phyloP scores from a whole-genome alignment of 1,140 invertebrate genomes.

The Nebria ingens region DNA sequence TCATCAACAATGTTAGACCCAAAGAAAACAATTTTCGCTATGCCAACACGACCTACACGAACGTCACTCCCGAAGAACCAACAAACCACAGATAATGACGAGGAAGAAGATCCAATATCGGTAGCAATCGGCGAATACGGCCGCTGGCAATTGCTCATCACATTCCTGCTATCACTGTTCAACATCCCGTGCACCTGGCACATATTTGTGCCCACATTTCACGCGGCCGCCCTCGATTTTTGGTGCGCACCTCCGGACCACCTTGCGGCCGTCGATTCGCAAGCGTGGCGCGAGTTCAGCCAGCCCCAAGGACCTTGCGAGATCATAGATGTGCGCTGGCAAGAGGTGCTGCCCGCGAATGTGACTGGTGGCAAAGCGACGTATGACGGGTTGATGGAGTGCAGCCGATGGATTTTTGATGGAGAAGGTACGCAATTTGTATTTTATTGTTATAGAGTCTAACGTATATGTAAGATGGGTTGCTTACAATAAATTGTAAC shows the following conservation, averaged over 20 bases:
- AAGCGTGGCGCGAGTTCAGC: constrained; percentile 49
- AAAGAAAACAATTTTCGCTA: not conserved
- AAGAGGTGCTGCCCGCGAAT: constrained; percentile 18
- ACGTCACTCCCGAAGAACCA: not conserved
- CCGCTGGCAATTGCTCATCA: constrained; percentile 60
- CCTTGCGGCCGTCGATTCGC: constrained; percentile 37
- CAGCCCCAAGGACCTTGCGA: constrained; percentile 41
- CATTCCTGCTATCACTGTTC: constrained; percentile 56
- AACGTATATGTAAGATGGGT: not conserved
- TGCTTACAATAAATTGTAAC: not conserved
- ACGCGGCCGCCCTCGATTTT: constrained; percentile 47
- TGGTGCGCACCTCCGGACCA: constrained; percentile 49
- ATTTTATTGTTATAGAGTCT: not conserved
- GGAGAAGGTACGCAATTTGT: constrained; percentile 35
- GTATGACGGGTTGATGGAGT: constrained; percentile 33
- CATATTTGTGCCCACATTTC: constrained; percentile 56
- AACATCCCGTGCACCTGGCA: constrained; percentile 68
- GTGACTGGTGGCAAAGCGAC: constrained; percentile 13
- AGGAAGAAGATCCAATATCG: constrained; percentile 36
- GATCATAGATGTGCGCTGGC: constrained; percentile 32
- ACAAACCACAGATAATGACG: not conserved
- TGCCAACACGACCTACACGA: not conserved
- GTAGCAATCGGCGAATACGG: constrained; percentile 60
- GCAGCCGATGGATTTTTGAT: constrained; percentile 57
- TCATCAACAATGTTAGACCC: constrained; percentile 1